phyloP scores from a whole-genome alignment of 2,797 vertebrate genomes.

The Paramormyrops hopkinsi region DNA sequence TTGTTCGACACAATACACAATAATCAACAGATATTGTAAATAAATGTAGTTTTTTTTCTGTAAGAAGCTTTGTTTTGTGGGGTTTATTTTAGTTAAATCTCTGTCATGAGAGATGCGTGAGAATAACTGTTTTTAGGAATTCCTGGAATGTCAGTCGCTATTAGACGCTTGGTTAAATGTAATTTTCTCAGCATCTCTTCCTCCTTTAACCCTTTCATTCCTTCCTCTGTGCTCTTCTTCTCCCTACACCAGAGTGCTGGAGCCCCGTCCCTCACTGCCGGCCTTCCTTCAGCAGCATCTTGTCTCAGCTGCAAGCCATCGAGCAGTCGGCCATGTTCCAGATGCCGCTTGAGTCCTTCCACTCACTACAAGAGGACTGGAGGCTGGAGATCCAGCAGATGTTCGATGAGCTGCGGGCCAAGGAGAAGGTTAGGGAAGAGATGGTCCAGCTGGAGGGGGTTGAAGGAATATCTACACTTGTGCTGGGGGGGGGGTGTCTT shows the following conservation, averaged over 20 bases:
- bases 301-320: conserved; percentile 68
- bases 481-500: background rate
- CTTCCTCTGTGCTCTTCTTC: conserved; percentile 17
- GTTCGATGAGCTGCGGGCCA: conserved; percentile 83
- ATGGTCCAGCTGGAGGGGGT: background rate
- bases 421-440: conserved; percentile 73
- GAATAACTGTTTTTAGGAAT: background rate
- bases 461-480: background rate
- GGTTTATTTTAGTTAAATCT: background rate
- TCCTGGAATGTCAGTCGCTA: background rate
- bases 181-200: background rate
- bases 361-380: conserved; percentile 89
- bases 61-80: background rate
- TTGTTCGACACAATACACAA: background rate
- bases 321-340: conserved; percentile 85
- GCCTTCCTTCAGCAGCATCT: conserved; percentile 72
- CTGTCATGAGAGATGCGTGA: background rate
- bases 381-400: conserved; percentile 84
- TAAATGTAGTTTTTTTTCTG: background rate
- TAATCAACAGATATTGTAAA: background rate
- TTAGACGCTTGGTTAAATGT: background rate
- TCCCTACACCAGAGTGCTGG: conserved; percentile 71
- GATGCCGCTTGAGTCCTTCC: conserved; percentile 87
- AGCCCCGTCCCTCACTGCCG: conserved; percentile 74
- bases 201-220: conserved; percentile 38